These are phyloP conservation scores for Megalops atlanticus DNA, from an alignment of 2,113 vertebrate species.

Conservation along the genomic window DNA sequence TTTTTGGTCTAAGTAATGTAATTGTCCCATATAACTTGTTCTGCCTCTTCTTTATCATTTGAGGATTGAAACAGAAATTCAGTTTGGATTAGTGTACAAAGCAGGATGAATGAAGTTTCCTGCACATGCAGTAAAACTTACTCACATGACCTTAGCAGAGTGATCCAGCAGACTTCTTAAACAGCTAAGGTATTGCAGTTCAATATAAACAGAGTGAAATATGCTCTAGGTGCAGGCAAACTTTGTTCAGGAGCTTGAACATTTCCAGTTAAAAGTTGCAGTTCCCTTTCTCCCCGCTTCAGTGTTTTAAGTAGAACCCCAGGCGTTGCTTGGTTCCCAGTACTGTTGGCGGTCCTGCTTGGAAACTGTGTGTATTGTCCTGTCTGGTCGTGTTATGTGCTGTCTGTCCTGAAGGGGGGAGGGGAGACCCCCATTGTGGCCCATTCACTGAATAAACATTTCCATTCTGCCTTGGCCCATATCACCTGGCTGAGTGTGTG, in stretches of 20 bases:
- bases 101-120: background rate
- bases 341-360: constrained; percentile 50
- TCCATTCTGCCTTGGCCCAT: constrained; percentile 48
- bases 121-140: background rate
- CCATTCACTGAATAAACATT: constrained; percentile 58
- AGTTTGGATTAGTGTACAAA: no score
- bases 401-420: constrained; percentile 39
- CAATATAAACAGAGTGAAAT: background rate
- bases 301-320: constrained; percentile 61
- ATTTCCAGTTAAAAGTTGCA: constrained; percentile 27
- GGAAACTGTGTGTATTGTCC: constrained; percentile 62
- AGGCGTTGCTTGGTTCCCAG: constrained; percentile 52
- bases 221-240: background rate
- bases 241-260: constrained; percentile 25
- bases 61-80: background rate
- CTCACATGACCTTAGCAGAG: background rate
- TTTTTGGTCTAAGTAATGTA: no score
- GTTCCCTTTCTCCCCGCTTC: constrained; percentile 31
- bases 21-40: no score
- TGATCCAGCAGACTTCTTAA: background rate
- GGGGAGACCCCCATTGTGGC: constrained; percentile 43
- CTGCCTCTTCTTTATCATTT: background rate
- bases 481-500: constrained; percentile 18
- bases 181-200: background rate
- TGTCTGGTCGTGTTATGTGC: constrained; percentile 55